Conservation (phyloP, 1,140 invertebrate genomes). For the Venturia canescens region DNA sequence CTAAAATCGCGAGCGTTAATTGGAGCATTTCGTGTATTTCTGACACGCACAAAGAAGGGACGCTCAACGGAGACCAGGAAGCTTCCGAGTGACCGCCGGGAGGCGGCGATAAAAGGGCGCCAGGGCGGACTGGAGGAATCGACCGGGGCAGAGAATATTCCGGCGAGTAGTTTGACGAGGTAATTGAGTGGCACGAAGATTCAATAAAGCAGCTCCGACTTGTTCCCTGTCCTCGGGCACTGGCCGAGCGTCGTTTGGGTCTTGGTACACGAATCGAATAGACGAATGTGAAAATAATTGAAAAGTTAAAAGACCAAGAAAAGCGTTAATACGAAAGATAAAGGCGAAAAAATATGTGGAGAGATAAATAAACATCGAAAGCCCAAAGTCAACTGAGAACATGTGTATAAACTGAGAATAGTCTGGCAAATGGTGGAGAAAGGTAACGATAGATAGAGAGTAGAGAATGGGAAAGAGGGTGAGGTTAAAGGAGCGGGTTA, state of each 20-base stretch:
- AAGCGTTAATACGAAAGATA: too few species aligned
- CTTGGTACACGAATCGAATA: too few species aligned
- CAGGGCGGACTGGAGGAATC: neutral
- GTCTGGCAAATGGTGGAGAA: slow-evolving; percentile 32
- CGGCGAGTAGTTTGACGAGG: slow-evolving; percentile 75
- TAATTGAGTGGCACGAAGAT: slow-evolving; percentile 78
- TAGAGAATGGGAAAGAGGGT: slow-evolving; percentile 3
- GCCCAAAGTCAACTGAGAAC: neutral
- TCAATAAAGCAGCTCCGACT: slow-evolving; percentile 71
- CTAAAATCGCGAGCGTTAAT: slow-evolving; percentile 4
- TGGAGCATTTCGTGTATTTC: slow-evolving; percentile 6
- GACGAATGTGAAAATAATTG: too few species aligned
- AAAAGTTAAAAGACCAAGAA: too few species aligned
- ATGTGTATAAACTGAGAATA: slow-evolving; percentile 33
- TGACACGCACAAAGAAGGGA: neutral
- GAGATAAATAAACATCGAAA: too few species aligned
- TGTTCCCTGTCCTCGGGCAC: neutral
- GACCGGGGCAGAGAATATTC: slow-evolving; percentile 70
- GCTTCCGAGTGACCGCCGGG: too few species aligned
- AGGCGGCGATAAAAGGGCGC: slow-evolving; percentile 49
- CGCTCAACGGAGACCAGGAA: slow-evolving; percentile 28
- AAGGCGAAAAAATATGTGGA: too few species aligned
- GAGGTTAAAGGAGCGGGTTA: slow-evolving; percentile 63
- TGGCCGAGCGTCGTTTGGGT: too few species aligned
- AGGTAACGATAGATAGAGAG: slow-evolving; percentile 38